Base-by-base conservation (phyloP, 2,113 vertebrate genomes). In the Trochalopteron elliotii region DNA sequence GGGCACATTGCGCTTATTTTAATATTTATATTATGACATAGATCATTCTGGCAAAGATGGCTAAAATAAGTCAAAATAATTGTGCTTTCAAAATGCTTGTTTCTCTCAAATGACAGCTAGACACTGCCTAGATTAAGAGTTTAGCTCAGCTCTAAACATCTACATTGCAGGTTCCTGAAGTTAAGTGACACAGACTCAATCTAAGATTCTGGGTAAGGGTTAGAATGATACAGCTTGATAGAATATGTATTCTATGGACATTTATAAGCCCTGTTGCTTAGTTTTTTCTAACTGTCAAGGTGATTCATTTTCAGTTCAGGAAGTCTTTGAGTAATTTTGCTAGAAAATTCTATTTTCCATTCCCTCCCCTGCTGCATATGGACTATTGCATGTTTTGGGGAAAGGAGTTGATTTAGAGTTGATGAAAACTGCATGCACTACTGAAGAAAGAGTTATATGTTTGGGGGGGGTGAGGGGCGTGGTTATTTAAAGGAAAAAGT, bases 251-350 rank as follows among this genome's bases (percentile, higher is more conserved):
- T 78, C 61, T 71, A 23, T 64, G 78, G 52, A 35, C 11, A 33
- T 82, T 84, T 75, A n/a, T 53, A 89, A 87, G 57, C 11, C 30
- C 17, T 64, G 0, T 52, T 91, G 16, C 37, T 79, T 83, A 53
- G 37, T 7, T 52, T 87, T 94, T 49, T 68, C 3, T 71, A 70
- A 65, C 23, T 91, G 47, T 33, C 28, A 42, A 4, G 31, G n/a
- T 83, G 52, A 79, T 75, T 93, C 16, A 59, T 75, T 84, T 64
- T 84, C 33, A 28, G 14, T 94, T 87, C 61, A 71, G 40, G 28
- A 89, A 84, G 56, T 42, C 61, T 95, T 79, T 84, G 33, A 91
- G 35, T 30, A 86, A 63, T 93, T 90, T 76, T 96, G 63, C 39
- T 83, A 74, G 71, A 96, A 93, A 91, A 86, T 45, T 84, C 42